These are phyloP conservation scores for Rhingia rostrata DNA, from an alignment of 2,888 invertebrate species.

Conservation along the genomic window DNA sequence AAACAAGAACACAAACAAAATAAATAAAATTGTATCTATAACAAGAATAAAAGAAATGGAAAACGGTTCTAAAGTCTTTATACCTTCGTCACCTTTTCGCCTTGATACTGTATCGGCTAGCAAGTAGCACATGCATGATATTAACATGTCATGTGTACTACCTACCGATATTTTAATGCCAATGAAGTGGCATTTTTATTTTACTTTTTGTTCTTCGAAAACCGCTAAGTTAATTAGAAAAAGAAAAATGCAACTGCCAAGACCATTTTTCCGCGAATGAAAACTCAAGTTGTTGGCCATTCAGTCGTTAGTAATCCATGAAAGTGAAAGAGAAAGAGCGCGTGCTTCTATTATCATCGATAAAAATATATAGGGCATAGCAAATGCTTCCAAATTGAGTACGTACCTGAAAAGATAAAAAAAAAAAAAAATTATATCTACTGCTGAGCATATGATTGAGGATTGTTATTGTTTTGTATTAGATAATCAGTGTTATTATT, in stretches of 20 bases:
- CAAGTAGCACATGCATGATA: not conserved
- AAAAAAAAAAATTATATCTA: slow-evolving; percentile 29
- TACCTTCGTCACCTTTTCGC: slow-evolving; percentile 66
- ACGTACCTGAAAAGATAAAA: slow-evolving; percentile 45
- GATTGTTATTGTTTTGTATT: slow-evolving; percentile 27
- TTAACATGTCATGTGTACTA: slow-evolving; percentile 42
- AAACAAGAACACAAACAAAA: not conserved
- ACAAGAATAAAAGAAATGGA: slow-evolving; percentile 12
- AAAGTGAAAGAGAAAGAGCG: not conserved
- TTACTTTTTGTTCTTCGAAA: slow-evolving; percentile 15
- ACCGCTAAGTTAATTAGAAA: slow-evolving; percentile 60
- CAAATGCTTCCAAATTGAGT: slow-evolving; percentile 23
- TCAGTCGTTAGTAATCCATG: slow-evolving; percentile 12
- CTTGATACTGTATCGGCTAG: slow-evolving; percentile 43
- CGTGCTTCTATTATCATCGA: slow-evolving; percentile 27
- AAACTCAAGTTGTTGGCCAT: slow-evolving; percentile 30
- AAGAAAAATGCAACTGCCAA: slow-evolving; percentile 17
- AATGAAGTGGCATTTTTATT: slow-evolving; percentile 8
- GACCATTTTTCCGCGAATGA: slow-evolving; percentile 46
- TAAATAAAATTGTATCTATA: slow-evolving; percentile 7
- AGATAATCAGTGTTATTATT: not conserved
- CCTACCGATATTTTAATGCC: slow-evolving; percentile 32
- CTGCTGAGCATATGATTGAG: slow-evolving; percentile 48
- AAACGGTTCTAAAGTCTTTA: slow-evolving; percentile 61
- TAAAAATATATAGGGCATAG: slow-evolving; percentile 25